These are phyloP conservation scores for Neuroterus valhalla DNA, from an alignment of 1,140 invertebrate genomes.

Conservation along the genomic window DNA sequence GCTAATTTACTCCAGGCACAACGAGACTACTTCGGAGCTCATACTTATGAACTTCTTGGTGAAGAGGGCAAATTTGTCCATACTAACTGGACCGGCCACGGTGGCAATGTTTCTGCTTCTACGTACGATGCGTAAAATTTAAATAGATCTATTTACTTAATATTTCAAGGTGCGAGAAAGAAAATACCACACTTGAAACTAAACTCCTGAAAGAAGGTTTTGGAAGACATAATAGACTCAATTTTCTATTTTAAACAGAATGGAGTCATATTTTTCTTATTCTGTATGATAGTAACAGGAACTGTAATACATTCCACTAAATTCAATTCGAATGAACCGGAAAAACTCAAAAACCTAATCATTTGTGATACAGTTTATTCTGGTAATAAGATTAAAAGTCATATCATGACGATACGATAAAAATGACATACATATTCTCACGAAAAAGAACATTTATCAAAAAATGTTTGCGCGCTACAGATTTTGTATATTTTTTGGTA, in stretches of 20 bases:
- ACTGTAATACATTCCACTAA: too few species aligned
- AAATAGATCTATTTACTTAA: not conserved
- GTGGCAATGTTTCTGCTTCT: slow-evolving; percentile 96
- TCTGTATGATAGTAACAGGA: too few species aligned
- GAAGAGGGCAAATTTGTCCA: slow-evolving; percentile 94
- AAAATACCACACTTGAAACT: not conserved
- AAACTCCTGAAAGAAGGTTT: slow-evolving; percentile 31
- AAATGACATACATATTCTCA: too few species aligned
- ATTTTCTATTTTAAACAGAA: slow-evolving; percentile 32
- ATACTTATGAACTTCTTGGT: slow-evolving; percentile 95
- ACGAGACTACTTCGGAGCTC: slow-evolving; percentile 98
- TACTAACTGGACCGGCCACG: slow-evolving; percentile 99
- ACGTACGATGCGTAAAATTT: slow-evolving; percentile 90
- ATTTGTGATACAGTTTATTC: not conserved
- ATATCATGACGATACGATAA: too few species aligned
- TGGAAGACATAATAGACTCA: too few species aligned
- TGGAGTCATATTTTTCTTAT: too few species aligned
- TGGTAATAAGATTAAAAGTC: not conserved
- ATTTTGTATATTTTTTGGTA: too few species aligned
- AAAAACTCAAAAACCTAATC: not conserved
- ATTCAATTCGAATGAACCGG: too few species aligned
- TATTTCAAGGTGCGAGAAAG: too few species aligned
- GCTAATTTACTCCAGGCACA: slow-evolving; percentile 97
- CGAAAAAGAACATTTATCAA: too few species aligned
- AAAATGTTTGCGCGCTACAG: too few species aligned